A percentile compares a stretch with the other conserved stretches of the same genome.
phyloP scores from a whole-genome alignment of 2,797 vertebrate genomes.

The Schizopygopsis malacanthus region DNA sequence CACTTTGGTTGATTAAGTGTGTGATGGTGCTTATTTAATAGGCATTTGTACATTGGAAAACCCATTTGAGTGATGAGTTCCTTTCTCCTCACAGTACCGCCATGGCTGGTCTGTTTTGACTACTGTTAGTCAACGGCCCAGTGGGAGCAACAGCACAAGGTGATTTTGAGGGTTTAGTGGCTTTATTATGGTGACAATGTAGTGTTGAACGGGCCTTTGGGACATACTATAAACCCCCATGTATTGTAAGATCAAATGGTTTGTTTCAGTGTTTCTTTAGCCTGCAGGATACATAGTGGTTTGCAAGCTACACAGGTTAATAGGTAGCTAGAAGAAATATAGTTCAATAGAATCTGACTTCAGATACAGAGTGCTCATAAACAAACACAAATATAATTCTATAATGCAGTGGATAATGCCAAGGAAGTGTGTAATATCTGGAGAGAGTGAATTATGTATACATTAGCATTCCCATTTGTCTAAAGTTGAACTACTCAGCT shows the following conservation, averaged over 20 bases:
- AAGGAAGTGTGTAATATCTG: not conserved
- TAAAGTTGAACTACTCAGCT: not conserved
- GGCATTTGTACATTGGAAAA: constrained; percentile 55
- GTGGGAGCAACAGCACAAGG: constrained; percentile 1
- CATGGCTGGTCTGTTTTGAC: not conserved
- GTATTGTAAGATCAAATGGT: constrained; percentile 24
- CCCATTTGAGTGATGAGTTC: constrained; percentile 35
- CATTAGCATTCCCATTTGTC: not conserved
- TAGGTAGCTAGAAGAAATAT: constrained; percentile 3
- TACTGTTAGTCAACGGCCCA: constrained; percentile 8
- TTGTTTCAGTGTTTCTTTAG: constrained; percentile 25
- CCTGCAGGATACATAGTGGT: not conserved
- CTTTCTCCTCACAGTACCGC: not conserved
- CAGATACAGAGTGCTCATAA: not conserved
- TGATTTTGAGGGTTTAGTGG: constrained; percentile 9
- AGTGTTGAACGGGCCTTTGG: not conserved
- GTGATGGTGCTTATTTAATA: constrained; percentile 65
- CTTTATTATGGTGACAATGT: constrained; percentile 3
- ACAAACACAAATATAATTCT: not conserved
- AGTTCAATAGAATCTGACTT: not conserved
- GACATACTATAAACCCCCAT: constrained; percentile 31
- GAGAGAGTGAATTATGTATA: constrained; percentile 1
- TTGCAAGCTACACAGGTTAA: constrained; percentile 16
- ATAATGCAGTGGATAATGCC: not conserved
- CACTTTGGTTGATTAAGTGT: constrained; percentile 63